These are phyloP conservation scores for Ramphastos sulfuratus DNA, from an alignment of 2,113 vertebrate species.

Conservation along the genomic window DNA sequence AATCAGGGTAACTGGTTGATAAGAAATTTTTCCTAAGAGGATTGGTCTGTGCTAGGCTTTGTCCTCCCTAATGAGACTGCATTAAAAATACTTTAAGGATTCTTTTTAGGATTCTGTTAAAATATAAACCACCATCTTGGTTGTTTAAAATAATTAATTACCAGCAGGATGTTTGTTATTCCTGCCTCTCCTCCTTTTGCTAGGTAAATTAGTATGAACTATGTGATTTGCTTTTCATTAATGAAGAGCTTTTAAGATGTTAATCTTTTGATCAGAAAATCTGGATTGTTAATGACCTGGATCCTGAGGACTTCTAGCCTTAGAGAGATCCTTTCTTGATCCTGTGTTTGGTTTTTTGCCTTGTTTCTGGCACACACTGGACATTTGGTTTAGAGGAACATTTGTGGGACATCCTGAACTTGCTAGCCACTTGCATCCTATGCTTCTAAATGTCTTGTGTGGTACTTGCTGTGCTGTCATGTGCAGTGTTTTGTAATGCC, in stretches of 20 bases:
- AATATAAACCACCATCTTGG: neutral
- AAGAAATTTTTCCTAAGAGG: conserved; percentile 18
- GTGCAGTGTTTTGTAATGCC: neutral
- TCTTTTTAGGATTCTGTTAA: conserved; percentile 14
- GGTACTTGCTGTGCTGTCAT: neutral
- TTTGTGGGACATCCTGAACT: neutral
- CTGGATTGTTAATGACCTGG: conserved; percentile 24
- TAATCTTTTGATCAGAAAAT: conserved; percentile 52
- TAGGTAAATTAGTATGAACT: neutral
- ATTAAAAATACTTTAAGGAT: conserved; percentile 8
- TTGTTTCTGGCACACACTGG: neutral
- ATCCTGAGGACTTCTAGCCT: neutral
- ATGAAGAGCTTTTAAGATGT: conserved; percentile 21
- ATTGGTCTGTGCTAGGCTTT: neutral
- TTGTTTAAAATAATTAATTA: neutral
- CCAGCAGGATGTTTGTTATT: neutral
- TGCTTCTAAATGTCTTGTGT: neutral
- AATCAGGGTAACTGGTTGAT: neutral
- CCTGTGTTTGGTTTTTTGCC: neutral
- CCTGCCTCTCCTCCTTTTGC: neutral
- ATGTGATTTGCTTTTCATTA: neutral
- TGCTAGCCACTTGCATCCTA: neutral
- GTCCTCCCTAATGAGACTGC: neutral
- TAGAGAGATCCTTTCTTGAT: neutral
- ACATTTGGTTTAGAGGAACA: neutral